A percentile compares a stretch with the other conserved stretches of the same genome.
These are phyloP conservation scores for Lineus longissimus DNA, from an alignment of 1,140 invertebrate genomes.

Conservation along the genomic window DNA sequence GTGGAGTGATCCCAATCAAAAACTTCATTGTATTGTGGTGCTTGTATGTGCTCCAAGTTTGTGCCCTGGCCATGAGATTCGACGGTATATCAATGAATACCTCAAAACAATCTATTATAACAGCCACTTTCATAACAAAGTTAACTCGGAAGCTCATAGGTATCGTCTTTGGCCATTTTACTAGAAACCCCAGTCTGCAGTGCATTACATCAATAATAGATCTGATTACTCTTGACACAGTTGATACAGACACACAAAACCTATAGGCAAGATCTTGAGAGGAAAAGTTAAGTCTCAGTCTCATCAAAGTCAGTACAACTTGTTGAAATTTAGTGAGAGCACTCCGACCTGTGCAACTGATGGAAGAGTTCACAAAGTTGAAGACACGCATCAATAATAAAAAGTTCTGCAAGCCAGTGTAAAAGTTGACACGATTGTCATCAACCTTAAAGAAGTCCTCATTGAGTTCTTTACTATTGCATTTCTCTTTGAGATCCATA, in stretches of 20 bases:
- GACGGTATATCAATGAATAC: constrained; percentile 8
- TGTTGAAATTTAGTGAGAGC: too few relatives aligned
- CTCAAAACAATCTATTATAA: constrained; percentile 11
- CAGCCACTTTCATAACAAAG: not conserved
- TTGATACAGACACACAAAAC: not conserved
- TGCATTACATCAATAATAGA: not conserved
- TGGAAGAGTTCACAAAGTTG: too few relatives aligned
- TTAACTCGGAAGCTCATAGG: not conserved
- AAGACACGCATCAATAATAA: too few relatives aligned
- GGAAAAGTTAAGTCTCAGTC: not conserved
- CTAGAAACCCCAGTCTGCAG: not conserved
- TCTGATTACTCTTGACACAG: not conserved
- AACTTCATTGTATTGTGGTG: constrained; percentile 14
- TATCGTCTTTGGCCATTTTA: not conserved
- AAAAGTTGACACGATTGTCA: too few relatives aligned
- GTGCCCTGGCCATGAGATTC: not conserved
- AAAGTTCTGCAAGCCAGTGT: too few relatives aligned
- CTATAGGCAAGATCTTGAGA: not conserved
- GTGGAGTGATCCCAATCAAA: constrained; percentile 7
- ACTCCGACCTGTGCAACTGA: too few relatives aligned
- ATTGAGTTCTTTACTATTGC: too few relatives aligned
- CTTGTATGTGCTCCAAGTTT: constrained; percentile 5
- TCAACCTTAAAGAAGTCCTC: too few relatives aligned
- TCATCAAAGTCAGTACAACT: not conserved
- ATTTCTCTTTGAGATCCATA: too few relatives aligned